A percentile compares a stretch with the other conserved stretches of the same genome.
Evolutionary conservation across 1,140 invertebrate species (phyloP).

Genomic region (Sarcophaga bullata): DNA sequence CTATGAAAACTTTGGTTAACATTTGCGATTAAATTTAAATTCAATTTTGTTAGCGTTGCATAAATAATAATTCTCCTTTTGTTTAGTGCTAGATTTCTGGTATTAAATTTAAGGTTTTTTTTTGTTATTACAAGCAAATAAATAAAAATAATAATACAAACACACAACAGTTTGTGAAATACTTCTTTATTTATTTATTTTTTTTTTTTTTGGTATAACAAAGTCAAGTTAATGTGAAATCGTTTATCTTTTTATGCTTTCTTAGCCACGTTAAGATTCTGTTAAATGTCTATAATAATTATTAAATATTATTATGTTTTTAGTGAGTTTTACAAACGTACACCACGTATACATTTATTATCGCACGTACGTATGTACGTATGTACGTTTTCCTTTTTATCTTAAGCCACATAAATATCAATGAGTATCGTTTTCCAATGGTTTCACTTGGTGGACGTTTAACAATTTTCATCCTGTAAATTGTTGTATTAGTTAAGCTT

Average conservation of each 20-base stretch:
- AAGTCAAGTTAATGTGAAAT: background rate
- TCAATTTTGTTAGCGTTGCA: no score
- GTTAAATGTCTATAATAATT: conserved; percentile 5
- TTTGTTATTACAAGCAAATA: no score
- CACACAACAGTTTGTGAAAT: no score
- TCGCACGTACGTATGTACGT: background rate
- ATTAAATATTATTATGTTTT: conserved; percentile 1
- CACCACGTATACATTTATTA: background rate
- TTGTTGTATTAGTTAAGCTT: conserved; percentile 17
- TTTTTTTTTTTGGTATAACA: no score
- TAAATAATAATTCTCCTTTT: no score
- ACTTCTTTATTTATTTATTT: no score
- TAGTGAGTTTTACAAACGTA: background rate
- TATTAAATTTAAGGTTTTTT: no score
- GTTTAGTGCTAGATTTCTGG: no score
- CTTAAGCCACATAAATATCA: conserved; percentile 21
- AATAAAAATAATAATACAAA: no score
- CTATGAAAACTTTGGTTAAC: no score
- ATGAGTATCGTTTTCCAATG: background rate
- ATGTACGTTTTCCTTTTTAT: background rate
- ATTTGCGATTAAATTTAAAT: no score
- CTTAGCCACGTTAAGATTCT: background rate
- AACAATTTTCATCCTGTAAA: background rate
- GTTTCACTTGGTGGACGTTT: background rate
- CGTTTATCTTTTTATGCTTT: background rate